phyloP scores from a whole-genome alignment of 2,113 vertebrate genomes.

The Hippolais icterina region DNA sequence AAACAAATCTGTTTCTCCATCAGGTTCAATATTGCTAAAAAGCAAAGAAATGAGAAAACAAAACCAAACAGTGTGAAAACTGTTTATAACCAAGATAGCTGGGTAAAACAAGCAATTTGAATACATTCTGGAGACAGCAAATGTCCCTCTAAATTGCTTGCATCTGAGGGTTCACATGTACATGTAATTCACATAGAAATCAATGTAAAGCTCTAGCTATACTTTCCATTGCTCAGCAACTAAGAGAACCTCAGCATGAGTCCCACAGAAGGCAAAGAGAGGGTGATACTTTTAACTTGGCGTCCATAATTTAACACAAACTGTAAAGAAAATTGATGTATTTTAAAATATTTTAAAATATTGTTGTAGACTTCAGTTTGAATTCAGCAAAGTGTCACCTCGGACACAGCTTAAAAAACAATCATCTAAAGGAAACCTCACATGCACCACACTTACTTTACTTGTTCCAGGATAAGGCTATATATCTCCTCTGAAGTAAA shows the following conservation, averaged over 20 bases:
- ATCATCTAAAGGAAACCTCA: not conserved
- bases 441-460: not conserved
- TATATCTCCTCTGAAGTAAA: not conserved
- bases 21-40: not conserved
- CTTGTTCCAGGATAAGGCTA: not conserved
- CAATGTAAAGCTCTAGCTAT: not conserved
- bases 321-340: not conserved
- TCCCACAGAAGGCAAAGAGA: not conserved
- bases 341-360: not conserved
- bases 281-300: not conserved
- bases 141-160: not conserved
- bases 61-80: not conserved
- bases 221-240: not conserved
- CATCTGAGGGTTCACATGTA: not conserved
- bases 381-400: not conserved
- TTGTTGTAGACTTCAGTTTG: not conserved
- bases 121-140: not conserved
- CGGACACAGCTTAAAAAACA: not conserved
- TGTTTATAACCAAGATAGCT: not conserved
- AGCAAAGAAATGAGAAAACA: not conserved
- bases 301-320: not conserved
- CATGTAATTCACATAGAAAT: not conserved
- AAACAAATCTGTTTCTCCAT: not conserved
- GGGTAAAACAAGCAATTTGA: not conserved
- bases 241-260: not conserved